A percentile compares a stretch with the other conserved stretches of the same genome.
These are phyloP conservation scores for Heliconius ismenius DNA, from an alignment of 2,888 invertebrate species.

Conservation along the genomic window DNA sequence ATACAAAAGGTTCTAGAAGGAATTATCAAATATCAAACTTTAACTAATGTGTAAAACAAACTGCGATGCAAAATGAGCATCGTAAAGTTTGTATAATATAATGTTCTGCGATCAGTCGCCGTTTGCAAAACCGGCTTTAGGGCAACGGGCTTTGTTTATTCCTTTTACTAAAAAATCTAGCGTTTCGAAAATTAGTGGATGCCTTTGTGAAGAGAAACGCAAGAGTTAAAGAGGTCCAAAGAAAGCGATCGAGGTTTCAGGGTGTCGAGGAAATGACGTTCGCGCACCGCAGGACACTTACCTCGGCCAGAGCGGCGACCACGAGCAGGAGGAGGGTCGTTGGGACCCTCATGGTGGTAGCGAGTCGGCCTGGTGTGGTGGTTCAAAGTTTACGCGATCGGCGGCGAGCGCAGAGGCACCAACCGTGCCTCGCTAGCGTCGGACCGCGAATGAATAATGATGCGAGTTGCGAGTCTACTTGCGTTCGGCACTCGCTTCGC, in stretches of 20 bases:
- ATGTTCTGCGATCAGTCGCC: slow-evolving; percentile 37
- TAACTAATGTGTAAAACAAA: slow-evolving; percentile 23
- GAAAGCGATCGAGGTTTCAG: slow-evolving; percentile 41
- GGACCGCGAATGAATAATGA: slow-evolving; percentile 64
- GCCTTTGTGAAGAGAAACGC: slow-evolving; percentile 4
- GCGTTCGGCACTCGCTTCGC: slow-evolving; percentile 14
- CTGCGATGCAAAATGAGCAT: slow-evolving; percentile 28
- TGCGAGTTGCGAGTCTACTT: slow-evolving; percentile 38
- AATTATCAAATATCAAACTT: neutral
- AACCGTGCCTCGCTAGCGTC: slow-evolving; percentile 69
- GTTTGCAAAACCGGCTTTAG: slow-evolving; percentile 44
- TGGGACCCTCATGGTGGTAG: slow-evolving; percentile 62
- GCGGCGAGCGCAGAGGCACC: slow-evolving; percentile 62
- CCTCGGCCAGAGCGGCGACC: slow-evolving; percentile 50
- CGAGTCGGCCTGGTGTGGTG: slow-evolving; percentile 49
- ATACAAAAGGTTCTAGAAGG: neutral
- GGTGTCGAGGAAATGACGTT: slow-evolving; percentile 33
- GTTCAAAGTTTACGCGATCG: slow-evolving; percentile 60
- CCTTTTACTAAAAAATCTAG: slow-evolving; percentile 35
- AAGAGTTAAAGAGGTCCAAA: slow-evolving; percentile 8
- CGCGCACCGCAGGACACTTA: slow-evolving; percentile 46
- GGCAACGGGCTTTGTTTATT: slow-evolving; percentile 37
- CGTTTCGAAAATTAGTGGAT: slow-evolving; percentile 23
- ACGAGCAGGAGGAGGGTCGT: slow-evolving; percentile 61
- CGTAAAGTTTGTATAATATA: slow-evolving; percentile 37